Conservation (phyloP, 92 coral and sea anemone genomes). For the Paragorgia papillata region DNA sequence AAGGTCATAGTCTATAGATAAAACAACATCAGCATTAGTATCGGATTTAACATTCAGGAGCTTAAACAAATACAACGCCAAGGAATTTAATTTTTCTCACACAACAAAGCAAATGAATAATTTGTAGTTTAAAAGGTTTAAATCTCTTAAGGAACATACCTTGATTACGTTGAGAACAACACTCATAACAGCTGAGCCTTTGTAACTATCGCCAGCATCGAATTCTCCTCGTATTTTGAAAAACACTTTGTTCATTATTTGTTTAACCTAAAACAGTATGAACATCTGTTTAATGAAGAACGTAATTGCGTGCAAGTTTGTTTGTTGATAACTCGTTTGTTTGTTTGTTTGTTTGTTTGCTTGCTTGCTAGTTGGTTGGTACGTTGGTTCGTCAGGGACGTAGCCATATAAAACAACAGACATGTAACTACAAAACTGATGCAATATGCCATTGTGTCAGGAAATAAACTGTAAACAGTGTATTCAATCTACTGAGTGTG, state of each 20-base stretch:
- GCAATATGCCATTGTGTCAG: too few relatives aligned
- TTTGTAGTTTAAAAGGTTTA: too few relatives aligned
- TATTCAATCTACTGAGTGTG: too few relatives aligned
- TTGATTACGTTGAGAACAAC: conserved; percentile 81
- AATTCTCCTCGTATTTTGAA: conserved; percentile 83
- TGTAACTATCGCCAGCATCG: conserved; percentile 64
- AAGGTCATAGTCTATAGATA: conserved; percentile 69
- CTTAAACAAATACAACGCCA: too few relatives aligned
- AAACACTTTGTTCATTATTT: conserved; percentile 89
- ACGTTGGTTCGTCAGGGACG: too few relatives aligned
- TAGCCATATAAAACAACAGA: too few relatives aligned
- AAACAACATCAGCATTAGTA: not conserved
- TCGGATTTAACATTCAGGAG: too few relatives aligned
- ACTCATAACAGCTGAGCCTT: conserved; percentile 77
- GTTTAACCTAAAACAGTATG: conserved; percentile 68
- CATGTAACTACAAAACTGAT: too few relatives aligned
- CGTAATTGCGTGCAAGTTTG: not conserved
- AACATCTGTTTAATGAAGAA: not conserved
- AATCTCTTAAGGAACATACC: too few relatives aligned
- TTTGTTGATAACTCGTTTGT: not conserved
- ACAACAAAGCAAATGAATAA: too few relatives aligned
- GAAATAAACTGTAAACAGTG: too few relatives aligned
- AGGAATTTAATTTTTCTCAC: too few relatives aligned
- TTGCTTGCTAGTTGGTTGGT: not conserved
- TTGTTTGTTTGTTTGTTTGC: not conserved